These are phyloP conservation scores for Heteromyza rotundicornis DNA, from an alignment of 2,888 invertebrate genomes.

Conservation along the genomic window DNA sequence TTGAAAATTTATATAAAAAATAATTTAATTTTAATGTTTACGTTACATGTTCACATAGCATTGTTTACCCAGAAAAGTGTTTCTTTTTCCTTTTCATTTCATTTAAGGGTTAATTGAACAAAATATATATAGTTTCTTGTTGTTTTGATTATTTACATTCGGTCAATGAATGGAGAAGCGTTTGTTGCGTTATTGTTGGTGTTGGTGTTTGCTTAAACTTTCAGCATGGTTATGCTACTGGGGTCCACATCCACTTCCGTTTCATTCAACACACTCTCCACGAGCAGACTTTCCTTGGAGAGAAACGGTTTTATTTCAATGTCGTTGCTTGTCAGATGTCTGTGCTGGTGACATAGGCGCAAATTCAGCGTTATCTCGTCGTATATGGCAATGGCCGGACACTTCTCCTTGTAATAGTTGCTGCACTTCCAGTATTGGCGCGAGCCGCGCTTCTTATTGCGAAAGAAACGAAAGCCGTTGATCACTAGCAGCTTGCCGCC, in stretches of 20 bases:
- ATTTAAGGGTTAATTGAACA: too few relatives aligned
- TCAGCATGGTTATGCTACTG: constrained; percentile 1
- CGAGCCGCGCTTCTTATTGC: constrained; percentile 61
- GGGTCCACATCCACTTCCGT: not conserved
- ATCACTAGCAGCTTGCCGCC: constrained; percentile 61
- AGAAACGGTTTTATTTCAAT: constrained; percentile 56
- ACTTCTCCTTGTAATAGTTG: constrained; percentile 62
- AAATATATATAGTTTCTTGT: too few relatives aligned
- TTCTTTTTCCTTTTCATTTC: too few relatives aligned
- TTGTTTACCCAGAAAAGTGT: too few relatives aligned
- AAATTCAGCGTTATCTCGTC: constrained; percentile 58
- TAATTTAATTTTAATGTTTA: too few relatives aligned
- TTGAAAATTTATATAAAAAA: too few relatives aligned
- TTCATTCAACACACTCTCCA: not conserved
- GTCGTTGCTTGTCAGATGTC: constrained; percentile 58
- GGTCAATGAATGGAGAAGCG: too few relatives aligned
- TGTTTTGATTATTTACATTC: too few relatives aligned
- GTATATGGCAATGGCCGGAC: constrained; percentile 62
- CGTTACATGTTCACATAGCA: too few relatives aligned
- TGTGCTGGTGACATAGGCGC: constrained; percentile 60
- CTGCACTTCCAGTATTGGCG: constrained; percentile 63
- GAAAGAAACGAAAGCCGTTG: constrained; percentile 62
- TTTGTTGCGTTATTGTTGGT: too few relatives aligned
- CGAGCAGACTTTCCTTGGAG: constrained; percentile 21
- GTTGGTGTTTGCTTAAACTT: too few relatives aligned